phyloP scores from a whole-genome alignment of 1,140 invertebrate species.

The Drosophila subpulchrella region DNA sequence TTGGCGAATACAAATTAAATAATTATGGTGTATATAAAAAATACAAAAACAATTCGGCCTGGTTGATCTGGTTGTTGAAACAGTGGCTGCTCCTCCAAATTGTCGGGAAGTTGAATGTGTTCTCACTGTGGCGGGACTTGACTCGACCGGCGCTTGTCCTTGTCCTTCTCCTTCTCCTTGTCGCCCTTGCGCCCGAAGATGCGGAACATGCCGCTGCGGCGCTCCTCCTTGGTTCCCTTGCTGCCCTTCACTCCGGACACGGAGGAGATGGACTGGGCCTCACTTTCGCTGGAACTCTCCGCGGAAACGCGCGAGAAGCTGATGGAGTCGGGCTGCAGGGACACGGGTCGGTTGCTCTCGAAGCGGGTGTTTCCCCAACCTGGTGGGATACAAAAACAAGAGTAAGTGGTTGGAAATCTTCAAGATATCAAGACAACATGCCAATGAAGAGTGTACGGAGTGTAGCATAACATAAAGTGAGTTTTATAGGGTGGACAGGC shows the following conservation, averaged over 20 bases:
- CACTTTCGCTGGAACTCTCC: slow-evolving; percentile 84
- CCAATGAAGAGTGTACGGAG: slow-evolving; percentile 14
- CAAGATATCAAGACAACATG: slow-evolving; percentile 23
- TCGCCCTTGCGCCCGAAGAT: slow-evolving; percentile 83
- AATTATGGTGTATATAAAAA: slow-evolving; percentile 72
- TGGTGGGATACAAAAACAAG: slow-evolving; percentile 18
- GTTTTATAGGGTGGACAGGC: slow-evolving; percentile 2
- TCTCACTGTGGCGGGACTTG: slow-evolving; percentile 76
- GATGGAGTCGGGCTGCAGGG: slow-evolving; percentile 80
- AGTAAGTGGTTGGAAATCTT: slow-evolving; percentile 8
- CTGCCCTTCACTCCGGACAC: slow-evolving; percentile 82
- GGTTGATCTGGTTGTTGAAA: slow-evolving; percentile 14
- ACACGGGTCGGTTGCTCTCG: slow-evolving; percentile 79
- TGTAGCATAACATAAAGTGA: slow-evolving; percentile 35
- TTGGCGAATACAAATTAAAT: slow-evolving; percentile 62
- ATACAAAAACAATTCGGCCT: slow-evolving; percentile 70
- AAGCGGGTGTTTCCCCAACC: slow-evolving; percentile 82
- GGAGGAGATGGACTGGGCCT: slow-evolving; percentile 83
- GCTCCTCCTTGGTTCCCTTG: slow-evolving; percentile 81
- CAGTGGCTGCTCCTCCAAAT: slow-evolving; percentile 11
- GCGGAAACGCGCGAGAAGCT: slow-evolving; percentile 78
- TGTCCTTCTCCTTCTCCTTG: slow-evolving; percentile 81
- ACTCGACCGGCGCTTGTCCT: slow-evolving; percentile 78
- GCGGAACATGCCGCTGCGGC: slow-evolving; percentile 83
- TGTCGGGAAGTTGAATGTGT: slow-evolving; percentile 13